These are phyloP conservation scores for Pempheris klunzingeri DNA, from an alignment of 2,797 vertebrate genomes.

Conservation along the genomic window DNA sequence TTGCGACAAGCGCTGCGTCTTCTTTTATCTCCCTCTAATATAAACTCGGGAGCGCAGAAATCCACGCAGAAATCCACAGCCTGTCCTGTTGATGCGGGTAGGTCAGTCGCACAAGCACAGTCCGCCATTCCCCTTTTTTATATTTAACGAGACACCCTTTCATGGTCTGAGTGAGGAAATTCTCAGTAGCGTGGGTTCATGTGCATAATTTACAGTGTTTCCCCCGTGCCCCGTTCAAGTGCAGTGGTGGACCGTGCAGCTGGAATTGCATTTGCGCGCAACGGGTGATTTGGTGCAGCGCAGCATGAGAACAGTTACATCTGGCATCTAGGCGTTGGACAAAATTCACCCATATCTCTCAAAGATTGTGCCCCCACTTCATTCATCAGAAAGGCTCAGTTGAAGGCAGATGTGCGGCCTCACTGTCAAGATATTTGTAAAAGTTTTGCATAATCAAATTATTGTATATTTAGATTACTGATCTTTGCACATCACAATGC, in stretches of 20 bases:
- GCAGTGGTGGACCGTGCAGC: conserved; percentile 50
- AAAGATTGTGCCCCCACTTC: conserved; percentile 40
- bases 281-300: conserved; percentile 73
- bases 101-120: conserved; percentile 81
- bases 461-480: background rate
- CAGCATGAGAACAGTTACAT: conserved; percentile 50
- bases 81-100: conserved; percentile 77
- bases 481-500: conserved; percentile 23
- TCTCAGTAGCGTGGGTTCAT: conserved; percentile 36
- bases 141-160: conserved; percentile 65
- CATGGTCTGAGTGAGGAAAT: conserved; percentile 31
- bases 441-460: background rate
- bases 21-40: conserved; percentile 42
- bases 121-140: conserved; percentile 81
- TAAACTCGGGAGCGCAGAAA: conserved; percentile 50
- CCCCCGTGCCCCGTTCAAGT: conserved; percentile 39
- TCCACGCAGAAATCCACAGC: conserved; percentile 47
- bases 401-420: conserved; percentile 6
- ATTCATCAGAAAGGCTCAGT: conserved; percentile 13
- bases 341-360: conserved; percentile 34
- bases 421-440: background rate
- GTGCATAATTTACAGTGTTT: conserved; percentile 57
- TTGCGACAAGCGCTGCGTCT: conserved; percentile 66
- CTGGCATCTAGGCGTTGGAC: conserved; percentile 47
- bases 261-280: conserved; percentile 52